These are phyloP conservation scores for Cryptus armator DNA, from an alignment of 2,888 invertebrate species.

Conservation along the genomic window DNA sequence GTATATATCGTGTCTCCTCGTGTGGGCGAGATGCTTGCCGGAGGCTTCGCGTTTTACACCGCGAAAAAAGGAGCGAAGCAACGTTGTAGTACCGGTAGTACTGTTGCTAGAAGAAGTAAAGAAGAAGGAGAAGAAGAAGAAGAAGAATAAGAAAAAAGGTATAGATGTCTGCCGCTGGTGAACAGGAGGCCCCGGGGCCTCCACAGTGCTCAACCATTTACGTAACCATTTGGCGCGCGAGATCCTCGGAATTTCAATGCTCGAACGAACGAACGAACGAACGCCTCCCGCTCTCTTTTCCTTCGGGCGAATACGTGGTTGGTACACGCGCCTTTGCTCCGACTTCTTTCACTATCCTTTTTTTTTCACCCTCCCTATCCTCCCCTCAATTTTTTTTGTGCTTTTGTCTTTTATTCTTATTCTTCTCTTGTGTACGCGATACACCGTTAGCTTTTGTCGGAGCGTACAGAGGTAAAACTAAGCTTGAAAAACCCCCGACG, in stretches of 20 bases:
- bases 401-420: conserved; percentile 27
- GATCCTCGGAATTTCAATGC: conserved; percentile 69
- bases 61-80: conserved; percentile 40
- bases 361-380: background rate
- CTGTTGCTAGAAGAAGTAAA: conserved; percentile 13
- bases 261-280: conserved; percentile 26
- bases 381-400: background rate
- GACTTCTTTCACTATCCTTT: conserved; percentile 4
- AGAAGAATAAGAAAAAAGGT: conserved; percentile 47
- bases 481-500: background rate
- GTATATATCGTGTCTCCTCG: background rate
- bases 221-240: conserved; percentile 69
- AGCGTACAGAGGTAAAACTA: background rate
- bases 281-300: conserved; percentile 36
- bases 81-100: conserved; percentile 16
- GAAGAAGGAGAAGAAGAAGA: conserved; percentile 23
- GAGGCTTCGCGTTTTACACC: conserved; percentile 53
- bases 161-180: conserved; percentile 58
- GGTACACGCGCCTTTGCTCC: conserved; percentile 29
- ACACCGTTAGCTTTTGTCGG: conserved; percentile 41
- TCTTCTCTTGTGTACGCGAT: conserved; percentile 33
- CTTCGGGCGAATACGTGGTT: conserved; percentile 49
- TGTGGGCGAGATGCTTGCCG: conserved; percentile 42
- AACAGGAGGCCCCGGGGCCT: conserved; percentile 54
- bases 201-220: conserved; percentile 64